phyloP scores from a whole-genome alignment of 2,797 vertebrate species.

The Prunella strophiata region DNA sequence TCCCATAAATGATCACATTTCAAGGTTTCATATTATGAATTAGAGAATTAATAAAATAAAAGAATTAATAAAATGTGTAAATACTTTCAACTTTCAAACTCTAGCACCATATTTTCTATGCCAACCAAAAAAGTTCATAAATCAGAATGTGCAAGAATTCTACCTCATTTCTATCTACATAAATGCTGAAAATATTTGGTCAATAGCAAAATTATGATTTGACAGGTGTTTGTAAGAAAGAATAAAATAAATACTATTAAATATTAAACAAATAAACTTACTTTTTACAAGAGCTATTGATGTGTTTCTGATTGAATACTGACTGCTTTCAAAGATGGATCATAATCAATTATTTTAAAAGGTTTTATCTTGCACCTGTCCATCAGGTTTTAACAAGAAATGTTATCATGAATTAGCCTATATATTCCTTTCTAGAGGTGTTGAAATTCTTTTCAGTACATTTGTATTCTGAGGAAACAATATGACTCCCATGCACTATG shows the following conservation, averaged over 20 bases:
- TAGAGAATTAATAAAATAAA: not conserved
- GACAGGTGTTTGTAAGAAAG: not conserved
- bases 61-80: not conserved
- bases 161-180: not conserved
- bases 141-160: not conserved
- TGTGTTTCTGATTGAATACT: not conserved
- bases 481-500: not conserved
- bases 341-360: not conserved
- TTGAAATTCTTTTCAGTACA: not conserved
- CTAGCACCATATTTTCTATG: not conserved
- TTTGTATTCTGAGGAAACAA: not conserved
- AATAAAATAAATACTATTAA: not conserved
- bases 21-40: fast-evolving
- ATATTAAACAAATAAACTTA: no score
- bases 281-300: not conserved
- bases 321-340: not conserved
- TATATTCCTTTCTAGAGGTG: not conserved
- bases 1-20: not conserved
- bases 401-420: fast-evolving
- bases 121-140: not conserved
- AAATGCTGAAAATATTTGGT: not conserved
- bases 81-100: not conserved
- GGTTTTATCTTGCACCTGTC: not conserved
- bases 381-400: not conserved
- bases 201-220: no score